phyloP scores from a whole-genome alignment of 2,113 vertebrate genomes.

The Gadus chalcogrammus region DNA sequence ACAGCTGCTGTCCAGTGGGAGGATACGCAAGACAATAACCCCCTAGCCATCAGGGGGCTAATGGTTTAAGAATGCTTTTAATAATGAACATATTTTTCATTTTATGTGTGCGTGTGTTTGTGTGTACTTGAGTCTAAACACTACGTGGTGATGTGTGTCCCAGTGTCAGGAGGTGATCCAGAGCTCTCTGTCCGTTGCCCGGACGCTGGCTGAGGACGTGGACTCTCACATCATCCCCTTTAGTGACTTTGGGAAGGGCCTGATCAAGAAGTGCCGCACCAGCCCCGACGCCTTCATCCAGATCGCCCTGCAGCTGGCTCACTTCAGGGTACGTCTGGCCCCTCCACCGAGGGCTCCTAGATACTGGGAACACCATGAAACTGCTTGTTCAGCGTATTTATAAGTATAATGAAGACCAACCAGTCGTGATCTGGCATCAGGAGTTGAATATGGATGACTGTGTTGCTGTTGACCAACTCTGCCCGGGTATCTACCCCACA shows the following conservation, averaged over 20 bases:
- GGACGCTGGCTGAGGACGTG: slow-evolving; percentile 83
- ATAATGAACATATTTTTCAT: too few relatives aligned
- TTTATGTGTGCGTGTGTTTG: not conserved
- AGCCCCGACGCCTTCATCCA: slow-evolving; percentile 95
- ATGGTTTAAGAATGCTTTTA: too few relatives aligned
- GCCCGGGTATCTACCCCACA: not conserved
- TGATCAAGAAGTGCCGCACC: slow-evolving; percentile 89
- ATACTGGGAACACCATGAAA: too few relatives aligned
- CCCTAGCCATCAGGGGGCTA: too few relatives aligned
- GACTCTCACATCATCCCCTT: slow-evolving; percentile 87
- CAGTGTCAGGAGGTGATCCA: slow-evolving; percentile 87
- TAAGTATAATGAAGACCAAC: too few relatives aligned
- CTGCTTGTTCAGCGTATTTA: too few relatives aligned
- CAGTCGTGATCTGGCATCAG: too few relatives aligned
- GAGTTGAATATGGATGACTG: not conserved
- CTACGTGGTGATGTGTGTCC: not conserved
- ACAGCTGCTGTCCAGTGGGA: too few relatives aligned
- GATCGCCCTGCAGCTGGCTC: slow-evolving; percentile 90
- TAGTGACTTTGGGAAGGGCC: slow-evolving; percentile 84
- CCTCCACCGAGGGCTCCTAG: too few relatives aligned
- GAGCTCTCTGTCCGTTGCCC: slow-evolving; percentile 77
- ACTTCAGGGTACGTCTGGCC: slow-evolving; percentile 78
- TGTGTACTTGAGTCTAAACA: too few relatives aligned
- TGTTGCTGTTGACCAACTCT: not conserved
- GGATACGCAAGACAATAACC: too few relatives aligned